Evolutionary conservation across 2,888 invertebrate species (phyloP).

Genomic region (Imbricaverruca yamaguchii): DNA sequence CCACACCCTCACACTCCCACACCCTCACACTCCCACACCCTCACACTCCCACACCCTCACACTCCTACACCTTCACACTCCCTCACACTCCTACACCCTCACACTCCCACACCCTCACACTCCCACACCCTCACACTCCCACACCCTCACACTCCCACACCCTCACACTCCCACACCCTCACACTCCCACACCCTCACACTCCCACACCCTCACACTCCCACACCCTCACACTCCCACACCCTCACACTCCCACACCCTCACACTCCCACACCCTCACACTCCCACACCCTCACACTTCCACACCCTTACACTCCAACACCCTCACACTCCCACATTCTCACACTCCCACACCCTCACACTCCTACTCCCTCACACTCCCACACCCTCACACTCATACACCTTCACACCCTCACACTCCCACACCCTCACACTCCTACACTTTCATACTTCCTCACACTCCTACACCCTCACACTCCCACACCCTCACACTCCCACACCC

Average conservation of each 20-base stretch:
- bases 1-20: not conserved
- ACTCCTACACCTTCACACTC: slow-evolving; percentile 16
- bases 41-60: slow-evolving; percentile 18
- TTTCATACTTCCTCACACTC: not conserved
- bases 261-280: not conserved
- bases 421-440: not conserved
- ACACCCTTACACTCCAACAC: not conserved
- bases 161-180: not conserved
- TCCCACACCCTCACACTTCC: not conserved
- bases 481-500: not conserved
- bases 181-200: not conserved
- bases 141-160: not conserved
- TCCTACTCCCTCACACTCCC: not conserved
- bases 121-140: not conserved
- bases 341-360: not conserved
- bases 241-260: not conserved
- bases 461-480: not conserved
- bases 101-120: not conserved
- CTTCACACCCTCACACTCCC: not conserved
- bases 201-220: not conserved
- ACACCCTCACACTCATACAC: not conserved
- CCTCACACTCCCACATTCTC: not conserved
- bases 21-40: not conserved
- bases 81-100: slow-evolving; percentile 6
- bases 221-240: not conserved